phyloP scores from a whole-genome alignment of 1,140 invertebrate species.

The Oreohelix idahoensis region DNA sequence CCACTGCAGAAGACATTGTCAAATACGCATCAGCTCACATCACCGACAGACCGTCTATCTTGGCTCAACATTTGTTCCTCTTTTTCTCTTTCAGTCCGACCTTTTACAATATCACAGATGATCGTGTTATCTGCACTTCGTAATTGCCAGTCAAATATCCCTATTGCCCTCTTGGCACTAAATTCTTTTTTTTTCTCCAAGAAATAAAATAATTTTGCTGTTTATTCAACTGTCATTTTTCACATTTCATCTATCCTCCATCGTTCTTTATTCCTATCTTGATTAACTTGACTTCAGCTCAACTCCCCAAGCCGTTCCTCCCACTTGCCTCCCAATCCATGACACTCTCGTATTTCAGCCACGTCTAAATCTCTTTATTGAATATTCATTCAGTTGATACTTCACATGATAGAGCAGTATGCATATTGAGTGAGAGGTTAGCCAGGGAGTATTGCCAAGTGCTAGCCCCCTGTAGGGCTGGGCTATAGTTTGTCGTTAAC shows the following conservation, averaged over 20 bases:
- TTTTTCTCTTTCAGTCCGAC: too few species aligned
- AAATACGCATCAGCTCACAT: too few species aligned
- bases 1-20: too few species aligned
- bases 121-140: too few species aligned
- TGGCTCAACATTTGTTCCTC: too few species aligned
- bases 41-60: too few species aligned
- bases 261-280: not conserved
- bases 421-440: not conserved
- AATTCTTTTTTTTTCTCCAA: not conserved
- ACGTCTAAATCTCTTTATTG: conserved; percentile 2
- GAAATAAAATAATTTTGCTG: not conserved
- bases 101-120: too few species aligned
- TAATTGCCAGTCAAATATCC: too few species aligned
- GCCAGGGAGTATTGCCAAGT: not conserved
- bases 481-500: not conserved
- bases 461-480: not conserved
- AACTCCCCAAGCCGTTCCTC: not conserved
- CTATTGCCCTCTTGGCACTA: too few species aligned
- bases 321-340: not conserved
- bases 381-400: conserved; percentile 12
- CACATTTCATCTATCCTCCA: not conserved
- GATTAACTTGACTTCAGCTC: not conserved
- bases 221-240: not conserved
- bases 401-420: not conserved
- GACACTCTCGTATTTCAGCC: not conserved